Base-by-base conservation (phyloP, 2,113 vertebrate species). In the Urocynchramus pylzowi region DNA sequence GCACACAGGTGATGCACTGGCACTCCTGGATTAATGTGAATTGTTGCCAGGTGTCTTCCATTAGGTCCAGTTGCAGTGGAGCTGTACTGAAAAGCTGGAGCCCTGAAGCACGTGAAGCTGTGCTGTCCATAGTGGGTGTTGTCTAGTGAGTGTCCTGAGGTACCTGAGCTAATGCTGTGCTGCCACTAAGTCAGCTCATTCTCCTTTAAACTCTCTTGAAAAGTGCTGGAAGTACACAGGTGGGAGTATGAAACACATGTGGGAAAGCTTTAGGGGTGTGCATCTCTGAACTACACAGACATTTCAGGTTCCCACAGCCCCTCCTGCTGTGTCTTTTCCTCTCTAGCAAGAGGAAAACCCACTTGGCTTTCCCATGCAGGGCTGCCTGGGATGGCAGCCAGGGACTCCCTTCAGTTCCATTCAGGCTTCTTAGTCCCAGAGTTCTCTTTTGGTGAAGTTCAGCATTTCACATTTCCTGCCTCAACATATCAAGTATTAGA, bases 201-300 rank as follows among this genome's bases (percentile, higher is more conserved):
- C 53, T 41, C 1, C 3, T 57, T 47, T 17, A 37, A 59, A 69
- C 30, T n/a, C 63, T 49, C 30, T 28, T 15, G 30, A 14, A 50
- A 42, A n/a, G 24, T 30, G 37, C 44, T 60, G 31, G 10, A 52
- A 44, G 20, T 8, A 16, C 37, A 35, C 19, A 10, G n/a, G n/a
- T 3, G 4, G 67, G 56, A 41, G 19, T 28, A 7, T 2, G 15
- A 5, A 41, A 9, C 23, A 41, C 35, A 2, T 1, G 24, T 19
- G 53, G 35, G 53, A 28, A 49, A 30, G 44, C 35, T 70, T 50
- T 41, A 41, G 35, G 11, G 30, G 3, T 41, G 44, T 44, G 54
- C 37, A 35, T 54, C 56, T 53, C 13, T 15, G 24, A 70, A 7
- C 6, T 8, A 13, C 37, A 42, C 12, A 1, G 37, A 6, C 49